Evolutionary conservation across 2,113 vertebrate genomes (phyloP).

Genomic region (Phocoena sinus): DNA sequence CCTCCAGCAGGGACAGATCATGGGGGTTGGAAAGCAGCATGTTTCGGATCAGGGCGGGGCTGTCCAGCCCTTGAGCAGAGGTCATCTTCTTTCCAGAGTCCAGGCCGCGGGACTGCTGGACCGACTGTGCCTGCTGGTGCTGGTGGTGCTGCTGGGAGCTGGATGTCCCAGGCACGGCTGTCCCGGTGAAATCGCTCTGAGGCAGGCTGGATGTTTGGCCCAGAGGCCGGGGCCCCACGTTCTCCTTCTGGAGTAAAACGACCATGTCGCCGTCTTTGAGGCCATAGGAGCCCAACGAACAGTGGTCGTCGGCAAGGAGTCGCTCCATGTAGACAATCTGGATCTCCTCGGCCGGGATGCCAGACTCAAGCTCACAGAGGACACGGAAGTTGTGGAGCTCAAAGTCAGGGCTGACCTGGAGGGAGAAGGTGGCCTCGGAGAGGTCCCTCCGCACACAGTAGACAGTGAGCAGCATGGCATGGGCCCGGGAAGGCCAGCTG

Average conservation of each 20-base stretch:
- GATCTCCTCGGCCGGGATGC: conserved; percentile 89
- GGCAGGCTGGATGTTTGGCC: conserved; percentile 81
- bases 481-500: background rate
- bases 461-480: conserved; percentile 94
- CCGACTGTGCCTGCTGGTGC: background rate
- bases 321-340: conserved; percentile 90
- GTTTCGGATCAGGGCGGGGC: conserved; percentile 89
- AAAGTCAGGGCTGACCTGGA: conserved; percentile 94
- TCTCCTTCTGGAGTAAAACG: conserved; percentile 87
- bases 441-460: conserved; percentile 93
- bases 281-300: conserved; percentile 92
- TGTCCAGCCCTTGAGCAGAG: conserved; percentile 84
- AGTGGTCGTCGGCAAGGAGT: conserved; percentile 86
- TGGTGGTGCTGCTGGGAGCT: conserved; percentile 59
- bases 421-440: conserved; percentile 92
- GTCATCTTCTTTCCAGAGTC: conserved; percentile 52
- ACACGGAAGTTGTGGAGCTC: conserved; percentile 92
- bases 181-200: conserved; percentile 87
- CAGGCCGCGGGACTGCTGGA: background rate
- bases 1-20: conserved; percentile 93
- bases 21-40: conserved; percentile 95
- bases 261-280: conserved; percentile 94
- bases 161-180: conserved; percentile 87
- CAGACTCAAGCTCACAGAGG: conserved; percentile 94
- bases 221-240: conserved; percentile 72